Conservation (phyloP, 37 sponge, comb jelly and placozoan genomes). For the Haliclona indistincta region DNA sequence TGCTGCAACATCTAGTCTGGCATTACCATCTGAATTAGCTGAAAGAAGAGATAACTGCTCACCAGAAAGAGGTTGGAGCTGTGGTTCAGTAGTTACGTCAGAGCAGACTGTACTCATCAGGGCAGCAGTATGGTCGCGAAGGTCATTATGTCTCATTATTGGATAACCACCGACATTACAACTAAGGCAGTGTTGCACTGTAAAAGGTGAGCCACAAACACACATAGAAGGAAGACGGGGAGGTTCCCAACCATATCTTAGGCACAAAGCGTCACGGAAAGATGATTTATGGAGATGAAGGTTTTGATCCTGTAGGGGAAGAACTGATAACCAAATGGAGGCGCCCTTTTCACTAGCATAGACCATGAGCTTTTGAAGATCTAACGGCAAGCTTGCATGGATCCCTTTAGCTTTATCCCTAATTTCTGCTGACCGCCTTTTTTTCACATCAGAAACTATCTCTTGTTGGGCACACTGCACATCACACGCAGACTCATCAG, state of each 20-base stretch:
- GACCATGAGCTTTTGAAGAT: neutral
- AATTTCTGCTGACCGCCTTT: too few relatives aligned
- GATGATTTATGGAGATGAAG: too few relatives aligned
- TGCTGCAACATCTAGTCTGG: slow-evolving; percentile 35
- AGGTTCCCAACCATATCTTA: slow-evolving; percentile 40
- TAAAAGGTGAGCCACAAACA: too few relatives aligned
- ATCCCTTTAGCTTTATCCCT: too few relatives aligned
- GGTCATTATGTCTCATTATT: slow-evolving; percentile 39
- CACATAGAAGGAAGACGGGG: slow-evolving; percentile 7
- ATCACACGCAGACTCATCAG: too few relatives aligned
- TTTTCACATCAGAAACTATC: too few relatives aligned
- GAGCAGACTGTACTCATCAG: slow-evolving; percentile 39
- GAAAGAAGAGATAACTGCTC: slow-evolving; percentile 9
- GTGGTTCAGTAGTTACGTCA: too few relatives aligned
- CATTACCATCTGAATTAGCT: slow-evolving; percentile 28
- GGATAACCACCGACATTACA: too few relatives aligned
- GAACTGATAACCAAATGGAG: slow-evolving; percentile 22
- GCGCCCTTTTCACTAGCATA: slow-evolving; percentile 24
- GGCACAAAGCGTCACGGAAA: slow-evolving; percentile 20
- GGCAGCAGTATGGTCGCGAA: slow-evolving; percentile 35
- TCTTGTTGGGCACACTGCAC: too few relatives aligned
- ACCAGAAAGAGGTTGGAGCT: slow-evolving; percentile 18
- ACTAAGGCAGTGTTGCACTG: too few relatives aligned
- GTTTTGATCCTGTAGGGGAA: too few relatives aligned
- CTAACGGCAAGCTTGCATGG: slow-evolving; percentile 10